These are phyloP conservation scores for Asbolus verrucosus DNA, from an alignment of 1,140 invertebrate genomes.

Conservation along the genomic window DNA sequence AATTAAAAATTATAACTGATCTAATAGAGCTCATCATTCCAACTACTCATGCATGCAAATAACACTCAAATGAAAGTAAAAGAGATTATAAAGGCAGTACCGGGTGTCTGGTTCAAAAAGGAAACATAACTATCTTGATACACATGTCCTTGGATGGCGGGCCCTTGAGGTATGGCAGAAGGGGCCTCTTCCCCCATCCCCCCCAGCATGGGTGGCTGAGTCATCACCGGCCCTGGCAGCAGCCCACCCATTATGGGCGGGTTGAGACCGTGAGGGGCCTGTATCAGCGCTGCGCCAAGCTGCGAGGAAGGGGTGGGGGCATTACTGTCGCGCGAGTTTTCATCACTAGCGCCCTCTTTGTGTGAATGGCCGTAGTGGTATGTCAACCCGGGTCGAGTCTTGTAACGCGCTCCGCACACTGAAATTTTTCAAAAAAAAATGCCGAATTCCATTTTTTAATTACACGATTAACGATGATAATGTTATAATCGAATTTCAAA, in stretches of 20 bases:
- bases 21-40: constrained; percentile 50
- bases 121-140: constrained; percentile 79
- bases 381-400: constrained; percentile 94
- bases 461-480: constrained; percentile 39
- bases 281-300: constrained; percentile 56
- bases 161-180: constrained; percentile 51
- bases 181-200: constrained; percentile 55
- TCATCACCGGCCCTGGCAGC: constrained; percentile 32
- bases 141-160: constrained; percentile 65
- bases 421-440: constrained; percentile 66
- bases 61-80: constrained; percentile 59
- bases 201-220: constrained; percentile 45
- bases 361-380: constrained; percentile 98
- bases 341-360: constrained; percentile 74
- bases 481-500: constrained; percentile 44
- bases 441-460: constrained; percentile 43
- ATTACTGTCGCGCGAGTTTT: constrained; percentile 65
- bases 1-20: constrained; percentile 35
- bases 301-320: constrained; percentile 64
- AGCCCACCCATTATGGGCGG: constrained; percentile 47
- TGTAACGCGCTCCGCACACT: constrained; percentile 97
- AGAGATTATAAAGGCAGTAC: constrained; percentile 64
- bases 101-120: constrained; percentile 74
- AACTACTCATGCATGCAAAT: constrained; percentile 52
- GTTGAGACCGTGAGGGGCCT: constrained; percentile 47